These are phyloP conservation scores for Megaustenia siamemsis DNA, from an alignment of 2,888 invertebrate species.

Conservation along the genomic window DNA sequence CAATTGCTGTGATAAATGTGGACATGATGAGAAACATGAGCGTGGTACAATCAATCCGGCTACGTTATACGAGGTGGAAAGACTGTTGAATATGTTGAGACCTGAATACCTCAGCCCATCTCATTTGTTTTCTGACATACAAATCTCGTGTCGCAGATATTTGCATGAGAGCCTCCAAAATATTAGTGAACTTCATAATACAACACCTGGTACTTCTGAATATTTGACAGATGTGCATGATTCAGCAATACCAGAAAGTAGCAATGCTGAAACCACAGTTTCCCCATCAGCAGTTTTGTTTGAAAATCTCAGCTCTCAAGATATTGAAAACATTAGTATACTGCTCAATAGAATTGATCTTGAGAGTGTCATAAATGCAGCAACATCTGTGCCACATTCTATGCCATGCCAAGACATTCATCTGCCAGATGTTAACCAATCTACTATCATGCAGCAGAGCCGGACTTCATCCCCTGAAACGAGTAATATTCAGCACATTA, in stretches of 20 bases:
- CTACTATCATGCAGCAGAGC: not conserved
- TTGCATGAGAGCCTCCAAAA: conserved; percentile 56
- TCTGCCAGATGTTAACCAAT: not conserved
- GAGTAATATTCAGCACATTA: not conserved
- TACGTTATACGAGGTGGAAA: conserved; percentile 72
- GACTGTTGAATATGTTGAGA: conserved; percentile 68
- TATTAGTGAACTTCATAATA: conserved; percentile 1
- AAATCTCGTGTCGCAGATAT: conserved; percentile 67
- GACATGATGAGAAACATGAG: conserved; percentile 49
- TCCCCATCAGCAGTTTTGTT: not conserved
- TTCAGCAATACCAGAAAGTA: not conserved
- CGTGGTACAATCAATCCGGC: conserved; percentile 67
- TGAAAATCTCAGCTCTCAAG: conserved; percentile 35
- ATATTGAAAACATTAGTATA: conserved; percentile 27
- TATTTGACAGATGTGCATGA: not conserved
- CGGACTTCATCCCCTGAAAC: not conserved
- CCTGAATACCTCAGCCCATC: conserved; percentile 72
- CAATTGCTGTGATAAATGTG: conserved; percentile 58
- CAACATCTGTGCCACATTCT: not conserved
- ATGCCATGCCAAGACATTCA: not conserved
- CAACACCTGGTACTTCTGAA: not conserved
- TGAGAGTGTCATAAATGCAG: not conserved
- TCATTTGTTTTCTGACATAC: conserved; percentile 64
- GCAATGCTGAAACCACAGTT: not conserved
- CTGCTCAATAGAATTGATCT: conserved; percentile 39